Conservation (phyloP, 2,888 invertebrate species). For the Baccha elongata region DNA sequence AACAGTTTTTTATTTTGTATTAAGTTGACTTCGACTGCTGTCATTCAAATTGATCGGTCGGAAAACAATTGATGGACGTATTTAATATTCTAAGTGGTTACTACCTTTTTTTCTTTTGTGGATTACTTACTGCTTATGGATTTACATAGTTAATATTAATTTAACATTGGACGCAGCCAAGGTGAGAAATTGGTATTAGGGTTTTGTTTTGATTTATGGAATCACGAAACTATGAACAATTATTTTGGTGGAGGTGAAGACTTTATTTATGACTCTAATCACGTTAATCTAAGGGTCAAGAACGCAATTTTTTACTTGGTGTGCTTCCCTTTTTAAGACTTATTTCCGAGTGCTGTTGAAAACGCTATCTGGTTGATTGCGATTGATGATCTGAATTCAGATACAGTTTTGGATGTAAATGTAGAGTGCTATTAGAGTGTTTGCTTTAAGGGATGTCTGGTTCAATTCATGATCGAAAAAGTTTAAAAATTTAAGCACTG, state of each 20-base stretch:
- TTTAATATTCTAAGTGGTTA: slow-evolving; percentile 64
- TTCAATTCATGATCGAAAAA: too few relatives aligned
- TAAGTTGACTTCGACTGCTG: slow-evolving; percentile 31
- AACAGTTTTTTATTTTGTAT: slow-evolving; percentile 54
- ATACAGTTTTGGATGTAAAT: too few relatives aligned
- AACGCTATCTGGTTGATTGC: too few relatives aligned
- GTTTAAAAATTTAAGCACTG: too few relatives aligned
- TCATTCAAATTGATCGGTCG: slow-evolving; percentile 12
- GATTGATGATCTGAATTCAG: too few relatives aligned
- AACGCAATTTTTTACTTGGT: too few relatives aligned
- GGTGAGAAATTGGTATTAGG: slow-evolving; percentile 47
- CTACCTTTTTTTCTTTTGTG: slow-evolving; percentile 15
- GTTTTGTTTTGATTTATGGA: slow-evolving; percentile 20
- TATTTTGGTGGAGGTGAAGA: neutral
- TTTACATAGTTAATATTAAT: neutral
- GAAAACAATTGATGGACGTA: slow-evolving; percentile 21
- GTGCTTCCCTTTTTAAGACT: too few relatives aligned
- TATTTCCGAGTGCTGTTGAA: too few relatives aligned
- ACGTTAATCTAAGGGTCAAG: neutral
- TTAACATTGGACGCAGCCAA: slow-evolving; percentile 60
- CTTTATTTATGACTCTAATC: neutral
- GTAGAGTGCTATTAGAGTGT: too few relatives aligned
- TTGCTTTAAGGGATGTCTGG: too few relatives aligned
- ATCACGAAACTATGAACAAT: neutral
- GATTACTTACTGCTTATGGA: slow-evolving; percentile 29